Conservation (phyloP, 1,140 invertebrate genomes). For the Leucophenga varia region DNA sequence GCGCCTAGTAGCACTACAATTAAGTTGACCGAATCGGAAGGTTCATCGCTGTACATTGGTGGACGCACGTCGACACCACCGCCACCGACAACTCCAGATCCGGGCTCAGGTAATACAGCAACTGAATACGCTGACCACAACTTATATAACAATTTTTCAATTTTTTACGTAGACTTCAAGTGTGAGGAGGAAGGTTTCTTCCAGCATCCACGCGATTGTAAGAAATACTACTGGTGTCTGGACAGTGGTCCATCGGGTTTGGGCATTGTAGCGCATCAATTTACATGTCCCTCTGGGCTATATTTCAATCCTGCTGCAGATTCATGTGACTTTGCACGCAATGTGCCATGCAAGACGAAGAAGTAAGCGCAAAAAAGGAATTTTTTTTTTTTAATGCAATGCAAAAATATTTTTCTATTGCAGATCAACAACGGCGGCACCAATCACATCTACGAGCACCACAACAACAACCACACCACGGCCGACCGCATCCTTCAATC, state of each 20-base stretch:
- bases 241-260: conserved; percentile 85
- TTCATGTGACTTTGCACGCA: conserved; percentile 87
- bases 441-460: conserved; percentile 55
- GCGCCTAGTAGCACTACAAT: conserved; percentile 35
- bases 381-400: no score
- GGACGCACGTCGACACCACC: conserved; percentile 70
- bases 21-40: conserved; percentile 42
- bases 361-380: conserved; percentile 58
- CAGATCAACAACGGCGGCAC: conserved; percentile 57
- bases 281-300: conserved; percentile 88
- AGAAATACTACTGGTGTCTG: conserved; percentile 94
- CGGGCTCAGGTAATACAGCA: conserved; percentile 69
- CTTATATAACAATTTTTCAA: conserved; percentile 7
- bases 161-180: conserved; percentile 69
- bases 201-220: conserved; percentile 88
- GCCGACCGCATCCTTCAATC: conserved; percentile 24
- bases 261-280: conserved; percentile 89
- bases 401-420: conserved; percentile 32
- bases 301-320: conserved; percentile 90
- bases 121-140: not conserved
- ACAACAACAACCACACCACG: conserved; percentile 52
- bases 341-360: conserved; percentile 73
- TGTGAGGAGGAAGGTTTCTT: conserved; percentile 93
- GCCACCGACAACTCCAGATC: conserved; percentile 87
- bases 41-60: conserved; percentile 56